Evolutionary conservation across 2,888 invertebrate genomes (phyloP).

Genomic region (Cistogaster globosa): DNA sequence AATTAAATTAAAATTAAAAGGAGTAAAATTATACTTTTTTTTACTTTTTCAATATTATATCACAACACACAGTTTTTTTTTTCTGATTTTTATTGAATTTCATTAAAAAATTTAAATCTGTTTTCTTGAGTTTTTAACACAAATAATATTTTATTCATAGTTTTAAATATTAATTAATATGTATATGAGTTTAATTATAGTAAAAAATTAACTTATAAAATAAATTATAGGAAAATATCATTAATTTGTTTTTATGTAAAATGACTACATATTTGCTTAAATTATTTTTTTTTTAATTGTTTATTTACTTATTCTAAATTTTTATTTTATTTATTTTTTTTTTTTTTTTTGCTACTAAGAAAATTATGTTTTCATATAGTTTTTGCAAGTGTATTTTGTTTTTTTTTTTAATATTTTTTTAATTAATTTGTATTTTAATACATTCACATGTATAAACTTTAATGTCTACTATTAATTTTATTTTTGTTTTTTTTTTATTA

Average conservation of each 20-base stretch:
- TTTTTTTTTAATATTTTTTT: conserved; percentile 27
- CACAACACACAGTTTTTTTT: conserved; percentile 72
- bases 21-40: conserved; percentile 41
- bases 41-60: conserved; percentile 65
- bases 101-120: conserved; percentile 28
- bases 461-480: conserved; percentile 51
- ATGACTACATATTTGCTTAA: conserved; percentile 52
- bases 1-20: conserved; percentile 12
- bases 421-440: conserved; percentile 18
- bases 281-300: conserved; percentile 14
- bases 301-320: conserved; percentile 10
- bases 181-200: conserved; percentile 36
- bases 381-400: conserved; percentile 45
- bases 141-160: conserved; percentile 56
- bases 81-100: conserved; percentile 33
- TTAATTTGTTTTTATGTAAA: conserved; percentile 50
- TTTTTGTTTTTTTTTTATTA: conserved; percentile 18
- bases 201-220: conserved; percentile 54
- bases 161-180: conserved; percentile 44
- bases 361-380: conserved; percentile 32
- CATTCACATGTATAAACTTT: conserved; percentile 64
- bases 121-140: conserved; percentile 30
- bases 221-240: conserved; percentile 69
- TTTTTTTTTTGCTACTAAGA: conserved; percentile 32
- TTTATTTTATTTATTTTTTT: conserved; percentile 29